These are phyloP conservation scores for Drosophila testacea DNA, from an alignment of 2,888 invertebrate species.

Conservation along the genomic window DNA sequence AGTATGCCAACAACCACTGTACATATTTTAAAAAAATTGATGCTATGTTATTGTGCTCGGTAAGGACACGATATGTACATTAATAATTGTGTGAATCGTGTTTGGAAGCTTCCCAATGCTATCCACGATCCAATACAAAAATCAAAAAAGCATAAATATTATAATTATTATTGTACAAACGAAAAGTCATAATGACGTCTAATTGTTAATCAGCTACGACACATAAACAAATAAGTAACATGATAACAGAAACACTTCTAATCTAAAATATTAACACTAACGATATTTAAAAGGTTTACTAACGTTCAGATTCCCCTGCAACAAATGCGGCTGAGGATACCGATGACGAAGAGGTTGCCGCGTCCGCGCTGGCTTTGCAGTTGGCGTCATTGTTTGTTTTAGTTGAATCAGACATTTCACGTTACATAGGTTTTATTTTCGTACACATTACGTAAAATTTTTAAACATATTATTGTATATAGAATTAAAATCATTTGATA, in stretches of 20 bases:
- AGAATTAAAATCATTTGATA: constrained; percentile 42
- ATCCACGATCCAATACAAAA: constrained; percentile 2
- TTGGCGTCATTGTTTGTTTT: constrained; percentile 15
- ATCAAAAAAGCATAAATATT: not conserved
- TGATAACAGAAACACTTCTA: constrained; percentile 1
- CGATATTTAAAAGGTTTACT: constrained; percentile 26
- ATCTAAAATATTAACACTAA: constrained; percentile 13
- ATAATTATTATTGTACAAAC: constrained; percentile 6
- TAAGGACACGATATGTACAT: not conserved
- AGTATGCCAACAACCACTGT: no score
- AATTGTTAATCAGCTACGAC: constrained; percentile 19
- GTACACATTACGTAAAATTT: constrained; percentile 32
- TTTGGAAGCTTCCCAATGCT: not conserved
- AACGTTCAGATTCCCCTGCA: constrained; percentile 35
- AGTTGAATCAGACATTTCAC: constrained; percentile 34
- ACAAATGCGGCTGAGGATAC: constrained; percentile 1
- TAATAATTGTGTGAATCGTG: not conserved
- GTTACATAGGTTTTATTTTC: constrained; percentile 33
- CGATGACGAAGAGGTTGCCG: constrained; percentile 22
- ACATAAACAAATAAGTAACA: constrained; percentile 23
- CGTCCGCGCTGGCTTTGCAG: constrained; percentile 1
- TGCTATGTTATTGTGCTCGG: no score
- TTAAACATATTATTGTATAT: constrained; percentile 16
- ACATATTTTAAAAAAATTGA: no score
- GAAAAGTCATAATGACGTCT: not conserved